Conservation (phyloP, 92 coral and sea anemone species). For the Bergia sp. region DNA sequence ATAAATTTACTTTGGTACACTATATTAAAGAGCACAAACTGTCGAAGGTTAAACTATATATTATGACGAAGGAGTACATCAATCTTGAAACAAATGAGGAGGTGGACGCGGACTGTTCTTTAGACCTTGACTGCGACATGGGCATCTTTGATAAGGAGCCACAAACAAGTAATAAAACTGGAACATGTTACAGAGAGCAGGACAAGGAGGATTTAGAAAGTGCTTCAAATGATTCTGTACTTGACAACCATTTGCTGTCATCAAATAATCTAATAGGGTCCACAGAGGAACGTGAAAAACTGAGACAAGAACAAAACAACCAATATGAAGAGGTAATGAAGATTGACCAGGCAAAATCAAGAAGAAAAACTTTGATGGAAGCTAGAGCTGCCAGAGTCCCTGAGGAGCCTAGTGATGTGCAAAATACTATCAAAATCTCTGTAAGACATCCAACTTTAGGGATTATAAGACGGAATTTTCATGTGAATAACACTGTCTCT, state of each 20-base stretch:
- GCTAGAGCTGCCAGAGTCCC: constrained; percentile 38
- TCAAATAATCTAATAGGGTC: constrained; percentile 8
- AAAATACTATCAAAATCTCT: constrained; percentile 26
- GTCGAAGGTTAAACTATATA: constrained; percentile 30
- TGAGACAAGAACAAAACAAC: constrained; percentile 22
- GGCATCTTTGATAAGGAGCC: neutral
- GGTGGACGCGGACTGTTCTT: constrained; percentile 30
- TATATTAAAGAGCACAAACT: constrained; percentile 38
- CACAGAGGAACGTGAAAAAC: neutral
- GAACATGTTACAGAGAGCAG: constrained; percentile 10
- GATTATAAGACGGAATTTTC: neutral
- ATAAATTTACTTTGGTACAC: constrained; percentile 23
- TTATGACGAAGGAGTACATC: constrained; percentile 26
- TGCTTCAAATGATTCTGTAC: too few relatives aligned
- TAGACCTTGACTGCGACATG: constrained; percentile 9
- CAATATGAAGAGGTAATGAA: constrained; percentile 34
- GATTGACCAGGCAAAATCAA: constrained; percentile 28
- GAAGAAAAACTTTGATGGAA: constrained; percentile 25
- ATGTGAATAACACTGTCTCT: neutral
- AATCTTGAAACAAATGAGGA: constrained; percentile 26
- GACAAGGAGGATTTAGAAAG: neutral
- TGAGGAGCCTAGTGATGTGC: constrained; percentile 30
- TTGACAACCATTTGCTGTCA: too few relatives aligned
- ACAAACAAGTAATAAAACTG: constrained; percentile 19
- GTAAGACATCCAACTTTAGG: constrained; percentile 35